Evolutionary conservation across 2,888 invertebrate species (phyloP).

Genomic region (Ganaspis brasiliensis): DNA sequence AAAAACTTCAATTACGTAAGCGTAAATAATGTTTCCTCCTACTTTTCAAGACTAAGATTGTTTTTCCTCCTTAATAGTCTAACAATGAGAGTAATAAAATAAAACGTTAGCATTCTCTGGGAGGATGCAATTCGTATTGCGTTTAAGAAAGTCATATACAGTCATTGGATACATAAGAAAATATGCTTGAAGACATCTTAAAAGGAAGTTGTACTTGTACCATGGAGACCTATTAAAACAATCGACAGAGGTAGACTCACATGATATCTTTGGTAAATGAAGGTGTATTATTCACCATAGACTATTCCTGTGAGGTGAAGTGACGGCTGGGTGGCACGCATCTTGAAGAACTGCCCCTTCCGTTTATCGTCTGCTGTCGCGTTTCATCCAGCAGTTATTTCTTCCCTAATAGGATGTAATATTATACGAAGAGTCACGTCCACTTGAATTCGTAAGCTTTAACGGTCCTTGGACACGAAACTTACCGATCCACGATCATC

Average conservation of each 20-base stretch:
- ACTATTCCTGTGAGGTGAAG: slow-evolving; percentile 21
- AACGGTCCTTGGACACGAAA: slow-evolving; percentile 78
- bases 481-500: slow-evolving; percentile 43
- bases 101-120: too few relatives aligned
- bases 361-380: slow-evolving; percentile 70
- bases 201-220: neutral
- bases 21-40: too few relatives aligned
- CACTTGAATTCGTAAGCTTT: slow-evolving; percentile 78
- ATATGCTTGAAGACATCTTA: neutral
- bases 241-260: too few relatives aligned
- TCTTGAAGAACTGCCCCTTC: slow-evolving; percentile 62
- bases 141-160: too few relatives aligned
- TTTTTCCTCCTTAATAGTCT: too few relatives aligned
- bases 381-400: slow-evolving; percentile 78
- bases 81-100: too few relatives aligned
- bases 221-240: neutral
- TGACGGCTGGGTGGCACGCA: slow-evolving; percentile 75
- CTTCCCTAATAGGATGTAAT: slow-evolving; percentile 79
- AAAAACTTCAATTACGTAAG: too few relatives aligned
- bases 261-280: neutral
- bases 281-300: slow-evolving; percentile 15
- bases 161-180: too few relatives aligned
- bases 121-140: too few relatives aligned
- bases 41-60: too few relatives aligned
- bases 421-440: slow-evolving; percentile 77